phyloP scores from a whole-genome alignment of 2,888 invertebrate genomes.

The Napeogenes sylphis region DNA sequence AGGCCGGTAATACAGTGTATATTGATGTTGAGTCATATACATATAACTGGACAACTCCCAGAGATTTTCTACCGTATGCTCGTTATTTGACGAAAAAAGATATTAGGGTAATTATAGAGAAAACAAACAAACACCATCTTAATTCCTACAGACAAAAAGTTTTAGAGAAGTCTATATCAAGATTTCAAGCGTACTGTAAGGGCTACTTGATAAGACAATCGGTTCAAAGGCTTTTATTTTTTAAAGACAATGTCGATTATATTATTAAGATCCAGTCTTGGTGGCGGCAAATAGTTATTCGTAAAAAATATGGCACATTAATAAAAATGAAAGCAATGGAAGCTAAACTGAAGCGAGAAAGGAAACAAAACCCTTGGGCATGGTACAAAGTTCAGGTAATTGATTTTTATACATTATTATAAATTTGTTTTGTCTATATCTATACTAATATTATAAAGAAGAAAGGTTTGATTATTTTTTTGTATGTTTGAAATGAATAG shows the following conservation, averaged over 20 bases:
- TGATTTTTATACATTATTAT: neutral
- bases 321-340: slow-evolving; percentile 65
- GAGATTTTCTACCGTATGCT: slow-evolving; percentile 69
- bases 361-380: slow-evolving; percentile 62
- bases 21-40: slow-evolving; percentile 73
- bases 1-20: slow-evolving; percentile 71
- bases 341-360: slow-evolving; percentile 56
- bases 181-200: slow-evolving; percentile 78
- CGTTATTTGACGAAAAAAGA: slow-evolving; percentile 70
- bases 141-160: slow-evolving; percentile 61
- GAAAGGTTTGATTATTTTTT: no score
- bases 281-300: slow-evolving; percentile 77
- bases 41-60: slow-evolving; percentile 74
- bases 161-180: slow-evolving; percentile 66
- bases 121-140: slow-evolving; percentile 65
- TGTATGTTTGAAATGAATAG: no score
- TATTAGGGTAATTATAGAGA: slow-evolving; percentile 56
- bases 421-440: neutral
- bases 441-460: no score
- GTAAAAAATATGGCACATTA: slow-evolving; percentile 62
- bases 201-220: slow-evolving; percentile 78
- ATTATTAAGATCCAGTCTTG: slow-evolving; percentile 79
- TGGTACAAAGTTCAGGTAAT: slow-evolving; percentile 75
- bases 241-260: slow-evolving; percentile 58
- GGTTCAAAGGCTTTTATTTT: slow-evolving; percentile 59